Evolutionary conservation across 2,888 invertebrate genomes (phyloP).

Genomic region (Stramonita haemastoma): DNA sequence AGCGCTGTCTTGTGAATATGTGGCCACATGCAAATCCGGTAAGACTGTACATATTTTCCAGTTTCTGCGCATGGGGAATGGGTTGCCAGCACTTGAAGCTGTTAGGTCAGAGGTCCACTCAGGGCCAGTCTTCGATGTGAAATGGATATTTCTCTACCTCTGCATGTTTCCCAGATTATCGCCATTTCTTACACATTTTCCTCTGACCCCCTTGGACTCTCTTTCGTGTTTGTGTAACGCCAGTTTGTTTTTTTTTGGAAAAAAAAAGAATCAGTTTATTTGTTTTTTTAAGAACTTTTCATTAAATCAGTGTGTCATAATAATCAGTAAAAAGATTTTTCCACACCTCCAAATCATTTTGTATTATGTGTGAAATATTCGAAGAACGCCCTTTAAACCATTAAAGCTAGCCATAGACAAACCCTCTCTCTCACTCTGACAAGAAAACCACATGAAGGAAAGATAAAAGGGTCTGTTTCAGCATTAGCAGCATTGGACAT

Average conservation of each 20-base stretch:
- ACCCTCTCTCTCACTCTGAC: no score
- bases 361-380: no score
- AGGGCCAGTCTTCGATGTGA: background rate
- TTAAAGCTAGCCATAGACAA: no score
- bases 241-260: background rate
- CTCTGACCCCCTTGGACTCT: background rate
- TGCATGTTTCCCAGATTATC: background rate
- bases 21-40: background rate
- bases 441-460: no score
- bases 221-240: background rate
- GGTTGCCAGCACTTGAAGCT: background rate
- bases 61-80: background rate
- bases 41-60: background rate
- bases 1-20: background rate
- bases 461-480: no score
- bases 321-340: background rate
- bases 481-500: no score
- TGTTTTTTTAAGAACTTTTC: background rate
- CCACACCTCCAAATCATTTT: no score
- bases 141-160: slow-evolving; percentile 14
- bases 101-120: background rate
- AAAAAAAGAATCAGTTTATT: background rate
- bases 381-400: no score
- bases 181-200: slow-evolving; percentile 19
- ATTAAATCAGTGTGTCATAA: background rate